A percentile compares a stretch with the other conserved stretches of the same genome.
Conservation (phyloP, 2,797 vertebrate genomes). For the Urocyon cinereoargenteus region DNA sequence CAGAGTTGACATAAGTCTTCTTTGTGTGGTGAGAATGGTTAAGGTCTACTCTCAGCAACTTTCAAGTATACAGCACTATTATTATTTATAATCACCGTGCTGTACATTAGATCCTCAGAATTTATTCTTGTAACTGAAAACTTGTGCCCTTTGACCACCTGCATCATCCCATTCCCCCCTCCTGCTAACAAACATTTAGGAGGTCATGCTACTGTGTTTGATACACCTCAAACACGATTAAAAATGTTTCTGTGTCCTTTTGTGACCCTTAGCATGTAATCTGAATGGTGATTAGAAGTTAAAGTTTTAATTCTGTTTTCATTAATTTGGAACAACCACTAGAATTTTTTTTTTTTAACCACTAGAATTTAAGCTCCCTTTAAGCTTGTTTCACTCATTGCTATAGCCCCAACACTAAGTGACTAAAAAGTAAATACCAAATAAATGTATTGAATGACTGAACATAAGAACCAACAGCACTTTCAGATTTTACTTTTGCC, state of each 20-base stretch:
- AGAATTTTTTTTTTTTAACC: no score
- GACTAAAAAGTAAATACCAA: background rate
- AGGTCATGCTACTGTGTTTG: background rate
- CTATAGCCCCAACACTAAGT: background rate
- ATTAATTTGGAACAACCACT: background rate
- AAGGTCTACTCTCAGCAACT: background rate
- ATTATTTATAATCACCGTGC: background rate
- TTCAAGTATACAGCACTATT: background rate
- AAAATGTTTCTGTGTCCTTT: background rate
- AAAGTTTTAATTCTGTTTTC: background rate
- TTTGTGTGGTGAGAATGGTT: background rate
- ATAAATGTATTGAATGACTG: background rate
- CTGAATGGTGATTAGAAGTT: background rate
- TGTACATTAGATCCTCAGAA: background rate
- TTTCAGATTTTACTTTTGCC: constrained; percentile 17
- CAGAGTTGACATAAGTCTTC: background rate
- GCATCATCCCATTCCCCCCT: background rate
- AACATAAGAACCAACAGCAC: background rate
- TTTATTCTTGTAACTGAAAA: background rate
- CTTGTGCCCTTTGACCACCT: background rate
- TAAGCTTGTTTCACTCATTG: background rate
- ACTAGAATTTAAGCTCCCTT: background rate
- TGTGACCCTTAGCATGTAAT: background rate
- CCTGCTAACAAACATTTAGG: background rate
- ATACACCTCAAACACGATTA: background rate